phyloP scores from a whole-genome alignment of 2,888 invertebrate species.

The Deilephila elpenor region DNA sequence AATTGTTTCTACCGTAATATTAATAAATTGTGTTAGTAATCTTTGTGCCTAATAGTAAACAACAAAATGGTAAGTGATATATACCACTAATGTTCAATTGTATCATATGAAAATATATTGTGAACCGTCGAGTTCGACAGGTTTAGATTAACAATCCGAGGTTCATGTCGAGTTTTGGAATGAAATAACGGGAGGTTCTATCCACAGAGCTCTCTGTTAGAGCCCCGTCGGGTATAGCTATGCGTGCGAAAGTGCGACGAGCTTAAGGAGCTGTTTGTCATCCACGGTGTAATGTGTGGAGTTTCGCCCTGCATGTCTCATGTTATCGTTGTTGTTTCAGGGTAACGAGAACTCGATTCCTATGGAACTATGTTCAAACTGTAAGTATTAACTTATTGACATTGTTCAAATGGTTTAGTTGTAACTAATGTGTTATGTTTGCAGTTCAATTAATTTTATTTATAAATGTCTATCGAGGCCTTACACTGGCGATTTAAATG shows the following conservation, averaged over 20 bases:
- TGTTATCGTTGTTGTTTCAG: constrained; percentile 81
- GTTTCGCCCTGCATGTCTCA: neutral
- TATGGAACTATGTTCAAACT: constrained; percentile 98
- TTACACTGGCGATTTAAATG: constrained; percentile 7
- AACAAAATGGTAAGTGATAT: constrained; percentile 48
- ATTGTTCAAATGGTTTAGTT: constrained; percentile 29
- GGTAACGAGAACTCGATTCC: constrained; percentile 98
- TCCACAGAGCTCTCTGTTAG: neutral
- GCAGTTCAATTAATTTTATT: constrained; percentile 25
- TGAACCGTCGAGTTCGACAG: constrained; percentile 12
- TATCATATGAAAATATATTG: constrained; percentile 21
- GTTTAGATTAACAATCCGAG: constrained; percentile 7
- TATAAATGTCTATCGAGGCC: constrained; percentile 24
- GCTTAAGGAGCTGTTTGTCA: neutral
- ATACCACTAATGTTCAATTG: neutral
- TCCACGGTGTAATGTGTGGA: neutral
- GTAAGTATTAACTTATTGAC: constrained; percentile 85
- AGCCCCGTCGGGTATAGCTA: neutral
- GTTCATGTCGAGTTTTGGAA: neutral
- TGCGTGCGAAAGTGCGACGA: neutral
- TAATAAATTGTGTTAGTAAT: constrained; percentile 22
- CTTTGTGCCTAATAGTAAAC: constrained; percentile 25
- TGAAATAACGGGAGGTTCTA: neutral
- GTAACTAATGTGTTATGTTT: constrained; percentile 32
- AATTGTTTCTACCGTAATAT: constrained; percentile 22